Evolutionary conservation across 2,113 vertebrate species (phyloP), one percentile per base, ranked within the genome.

Genomic region (Poeciliopsis retropinna): DNA sequence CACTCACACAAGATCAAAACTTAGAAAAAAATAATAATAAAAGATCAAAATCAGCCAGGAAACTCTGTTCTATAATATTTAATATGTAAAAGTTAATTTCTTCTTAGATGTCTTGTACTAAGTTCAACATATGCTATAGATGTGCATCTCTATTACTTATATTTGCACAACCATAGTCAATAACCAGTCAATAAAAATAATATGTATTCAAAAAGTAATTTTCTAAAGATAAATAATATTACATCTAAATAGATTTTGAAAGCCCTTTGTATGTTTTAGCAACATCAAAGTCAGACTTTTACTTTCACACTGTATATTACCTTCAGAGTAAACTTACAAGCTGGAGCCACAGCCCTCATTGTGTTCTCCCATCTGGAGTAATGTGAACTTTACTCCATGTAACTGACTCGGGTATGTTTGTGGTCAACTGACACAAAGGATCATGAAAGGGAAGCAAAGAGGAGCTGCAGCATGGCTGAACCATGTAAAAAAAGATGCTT

Each of bases 341-440:
- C 47, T 30, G 5, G 41, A 60, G 54, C 64, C 64, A 47, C 34
- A 73, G 57, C 25, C 47, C 22, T 64, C 14, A 28, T 12, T 69
- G 68, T 68, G 72, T 70, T 57, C 4, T 66, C 61, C 71, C 11
- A 9, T 67, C 63, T 34, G 69, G 72, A 32, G 5, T 54, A 47
- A 72, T 41, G 57, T 72, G 47, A 73, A 51, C n/a, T 54, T 28
- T 51, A 60, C 71, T 68, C 76, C 54, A 41, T 82, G 70, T 63
- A 72, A 81, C 67, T 60, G 76, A 84, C 63, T 83, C 66, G 67
- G 72, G 64, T 64, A 70, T 69, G 51, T 83, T 74, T n/a, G 72
- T 37, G 64, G 62, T 66, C 63, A 47, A 39, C 32, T 83, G 81
- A 78, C 81, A 76, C 64, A 76, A 54, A 29, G 44, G 76, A 72